Evolutionary conservation across 2,797 vertebrate genomes (phyloP).

Genomic region (Labroides dimidiatus): DNA sequence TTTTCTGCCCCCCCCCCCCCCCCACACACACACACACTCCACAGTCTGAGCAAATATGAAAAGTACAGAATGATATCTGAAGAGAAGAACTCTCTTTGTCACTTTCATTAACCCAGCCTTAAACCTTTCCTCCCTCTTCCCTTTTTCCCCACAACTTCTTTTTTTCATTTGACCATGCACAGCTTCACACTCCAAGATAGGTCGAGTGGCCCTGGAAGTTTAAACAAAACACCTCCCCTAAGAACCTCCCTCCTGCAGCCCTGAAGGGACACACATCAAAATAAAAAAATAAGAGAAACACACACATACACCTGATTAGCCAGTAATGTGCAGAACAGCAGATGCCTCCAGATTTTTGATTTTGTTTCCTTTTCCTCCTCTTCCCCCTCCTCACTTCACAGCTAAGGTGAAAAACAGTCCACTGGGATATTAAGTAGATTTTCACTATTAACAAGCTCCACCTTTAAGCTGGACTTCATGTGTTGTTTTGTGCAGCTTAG

Average conservation of each 20-base stretch:
- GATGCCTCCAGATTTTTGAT: slow-evolving; percentile 68
- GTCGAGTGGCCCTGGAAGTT: slow-evolving; percentile 72
- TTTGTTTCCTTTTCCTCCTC: slow-evolving; percentile 58
- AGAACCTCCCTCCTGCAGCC: slow-evolving; percentile 64
- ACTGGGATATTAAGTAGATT: slow-evolving; percentile 56
- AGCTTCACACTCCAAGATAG: slow-evolving; percentile 68
- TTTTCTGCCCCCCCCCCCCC: slow-evolving; percentile 45
- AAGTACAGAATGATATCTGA: slow-evolving; percentile 69
- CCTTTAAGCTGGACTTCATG: slow-evolving; percentile 53
- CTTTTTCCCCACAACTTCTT: slow-evolving; percentile 13
- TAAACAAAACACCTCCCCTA: slow-evolving; percentile 68
- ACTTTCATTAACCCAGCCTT: slow-evolving; percentile 67
- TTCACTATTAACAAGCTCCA: slow-evolving; percentile 46
- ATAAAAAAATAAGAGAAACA: slow-evolving; percentile 52
- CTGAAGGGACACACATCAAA: slow-evolving; percentile 46
- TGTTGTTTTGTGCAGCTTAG: slow-evolving; percentile 39
- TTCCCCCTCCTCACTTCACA: slow-evolving; percentile 62
- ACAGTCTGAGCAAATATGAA: slow-evolving; percentile 64
- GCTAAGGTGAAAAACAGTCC: slow-evolving; percentile 71
- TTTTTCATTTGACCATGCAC: slow-evolving; percentile 41
- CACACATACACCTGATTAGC: slow-evolving; percentile 71
- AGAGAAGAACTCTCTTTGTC: slow-evolving; percentile 68
- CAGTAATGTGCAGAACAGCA: slow-evolving; percentile 63
- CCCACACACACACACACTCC: slow-evolving; percentile 49
- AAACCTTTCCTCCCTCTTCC: slow-evolving; percentile 29